Percentiles rank a stretch among this genome's conserved stretches.
phyloP scores from a whole-genome alignment of 2,113 vertebrate species.

The Cariama cristata region DNA sequence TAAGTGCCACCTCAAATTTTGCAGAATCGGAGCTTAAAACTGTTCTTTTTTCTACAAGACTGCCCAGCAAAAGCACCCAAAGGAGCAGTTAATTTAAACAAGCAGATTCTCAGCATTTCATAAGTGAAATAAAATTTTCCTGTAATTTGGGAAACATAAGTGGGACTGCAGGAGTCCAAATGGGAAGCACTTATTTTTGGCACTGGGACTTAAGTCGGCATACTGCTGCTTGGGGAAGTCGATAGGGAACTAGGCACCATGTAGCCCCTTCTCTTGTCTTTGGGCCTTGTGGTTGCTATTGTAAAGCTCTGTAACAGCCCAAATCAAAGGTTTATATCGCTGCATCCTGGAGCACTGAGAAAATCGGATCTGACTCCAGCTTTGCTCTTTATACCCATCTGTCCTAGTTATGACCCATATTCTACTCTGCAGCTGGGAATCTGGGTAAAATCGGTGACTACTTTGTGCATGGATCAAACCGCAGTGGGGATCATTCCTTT shows the following conservation, averaged over 20 bases:
- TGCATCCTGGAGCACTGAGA: background rate
- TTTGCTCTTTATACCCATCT: background rate
- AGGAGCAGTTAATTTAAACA: constrained; percentile 15
- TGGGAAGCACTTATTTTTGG: background rate
- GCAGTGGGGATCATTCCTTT: background rate
- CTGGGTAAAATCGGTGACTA: background rate
- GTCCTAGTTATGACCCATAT: background rate
- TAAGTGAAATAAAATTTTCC: background rate
- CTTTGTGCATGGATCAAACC: background rate
- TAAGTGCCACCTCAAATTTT: background rate
- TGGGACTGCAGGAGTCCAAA: background rate
- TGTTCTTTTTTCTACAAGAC: background rate
- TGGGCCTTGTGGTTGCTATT: background rate
- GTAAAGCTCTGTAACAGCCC: background rate
- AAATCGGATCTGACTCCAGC: background rate
- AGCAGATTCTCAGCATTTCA: background rate
- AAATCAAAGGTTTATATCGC: background rate
- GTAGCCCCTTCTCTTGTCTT: background rate
- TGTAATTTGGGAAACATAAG: background rate
- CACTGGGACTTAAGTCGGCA: background rate
- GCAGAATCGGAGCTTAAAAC: background rate
- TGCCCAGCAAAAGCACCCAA: background rate
- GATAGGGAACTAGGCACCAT: background rate
- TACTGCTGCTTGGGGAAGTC: background rate
- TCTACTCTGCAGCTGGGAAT: background rate